phyloP scores from a whole-genome alignment of 2,113 vertebrate genomes.

The Phoenicopterus ruber region DNA sequence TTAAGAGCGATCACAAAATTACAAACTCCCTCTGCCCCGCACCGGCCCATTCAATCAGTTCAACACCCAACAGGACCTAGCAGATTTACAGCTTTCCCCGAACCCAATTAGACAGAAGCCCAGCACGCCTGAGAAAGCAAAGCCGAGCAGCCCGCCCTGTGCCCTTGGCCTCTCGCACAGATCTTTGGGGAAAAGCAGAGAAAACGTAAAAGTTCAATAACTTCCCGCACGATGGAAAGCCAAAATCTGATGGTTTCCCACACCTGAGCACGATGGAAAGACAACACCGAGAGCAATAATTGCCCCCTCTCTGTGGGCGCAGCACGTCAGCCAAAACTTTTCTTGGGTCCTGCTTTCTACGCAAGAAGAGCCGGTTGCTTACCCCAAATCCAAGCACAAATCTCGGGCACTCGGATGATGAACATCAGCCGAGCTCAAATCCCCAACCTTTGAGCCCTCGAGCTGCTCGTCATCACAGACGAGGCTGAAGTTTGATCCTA shows the following conservation, averaged over 20 bases:
- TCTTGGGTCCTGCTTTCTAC: not conserved
- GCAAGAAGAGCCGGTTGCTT: not conserved
- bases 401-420: accelerated
- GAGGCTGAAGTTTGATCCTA: too few species aligned
- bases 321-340: not conserved
- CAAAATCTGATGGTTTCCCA: not conserved
- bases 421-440: not conserved
- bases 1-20: not conserved
- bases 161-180: not conserved
- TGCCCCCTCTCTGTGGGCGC: accelerated
- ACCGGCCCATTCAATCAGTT: not conserved
- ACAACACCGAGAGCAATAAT: not conserved
- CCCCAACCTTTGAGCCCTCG: not conserved
- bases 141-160: not conserved
- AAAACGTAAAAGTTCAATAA: not conserved
- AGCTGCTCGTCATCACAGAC: not conserved
- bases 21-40: not conserved
- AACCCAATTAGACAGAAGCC: not conserved
- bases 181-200: not conserved
- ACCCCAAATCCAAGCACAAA: not conserved
- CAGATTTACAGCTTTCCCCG: not conserved
- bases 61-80: not conserved
- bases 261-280: not conserved
- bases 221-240: not conserved
- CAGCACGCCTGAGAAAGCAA: accelerated